These are phyloP conservation scores for Panurus biarmicus DNA, from an alignment of 2,113 vertebrate species.

Conservation along the genomic window DNA sequence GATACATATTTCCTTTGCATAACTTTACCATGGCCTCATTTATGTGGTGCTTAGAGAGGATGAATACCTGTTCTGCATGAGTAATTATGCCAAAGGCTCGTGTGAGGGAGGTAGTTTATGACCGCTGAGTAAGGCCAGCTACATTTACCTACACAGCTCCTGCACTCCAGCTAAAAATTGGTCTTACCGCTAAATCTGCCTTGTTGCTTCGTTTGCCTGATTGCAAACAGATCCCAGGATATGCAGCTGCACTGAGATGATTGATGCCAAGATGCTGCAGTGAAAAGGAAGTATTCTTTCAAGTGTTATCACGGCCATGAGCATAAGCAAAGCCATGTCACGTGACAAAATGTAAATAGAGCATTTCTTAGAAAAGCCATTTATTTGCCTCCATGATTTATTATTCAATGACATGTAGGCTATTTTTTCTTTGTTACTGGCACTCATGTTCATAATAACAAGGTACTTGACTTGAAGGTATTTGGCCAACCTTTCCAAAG, in stretches of 20 bases:
- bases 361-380: conserved; percentile 16
- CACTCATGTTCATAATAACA: conserved; percentile 18
- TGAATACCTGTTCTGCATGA: conserved; percentile 55
- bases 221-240: conserved; percentile 27
- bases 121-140: neutral
- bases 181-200: neutral
- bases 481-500: conserved; percentile 39
- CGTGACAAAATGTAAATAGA: conserved; percentile 29
- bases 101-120: conserved; percentile 24
- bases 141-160: conserved; percentile 1
- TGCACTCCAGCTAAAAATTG: neutral
- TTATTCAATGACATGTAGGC: conserved; percentile 17
- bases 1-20: conserved; percentile 7
- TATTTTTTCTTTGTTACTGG: conserved; percentile 29
- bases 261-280: conserved; percentile 2
- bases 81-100: conserved; percentile 38
- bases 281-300: conserved; percentile 1
- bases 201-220: neutral
- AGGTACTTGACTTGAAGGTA: conserved; percentile 51
- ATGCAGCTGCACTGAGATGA: neutral
- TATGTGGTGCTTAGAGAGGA: conserved; percentile 42
- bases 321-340: neutral
- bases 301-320: neutral
- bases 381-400: conserved; percentile 30
- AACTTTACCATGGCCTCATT: conserved; percentile 42